Evolutionary conservation across 53 echinoderm and acorn worm genomes (phyloP).

Genomic region (Antedon mediterranea): DNA sequence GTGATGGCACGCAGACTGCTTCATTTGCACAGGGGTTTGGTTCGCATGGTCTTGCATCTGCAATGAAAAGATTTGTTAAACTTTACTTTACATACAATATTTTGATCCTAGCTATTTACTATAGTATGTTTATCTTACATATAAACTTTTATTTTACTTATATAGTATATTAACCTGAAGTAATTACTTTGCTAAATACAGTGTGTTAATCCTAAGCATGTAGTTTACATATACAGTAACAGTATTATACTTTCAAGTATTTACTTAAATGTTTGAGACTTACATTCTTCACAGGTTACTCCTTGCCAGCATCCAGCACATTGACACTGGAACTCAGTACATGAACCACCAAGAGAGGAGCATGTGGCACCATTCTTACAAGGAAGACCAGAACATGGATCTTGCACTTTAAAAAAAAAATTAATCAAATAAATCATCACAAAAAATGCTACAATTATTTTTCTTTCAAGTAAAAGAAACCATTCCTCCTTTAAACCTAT

Average conservation of each 20-base stretch:
- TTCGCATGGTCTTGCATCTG: slow-evolving; percentile 30
- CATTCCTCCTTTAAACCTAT: no score
- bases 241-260: no score
- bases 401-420: slow-evolving; percentile 14
- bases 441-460: neutral
- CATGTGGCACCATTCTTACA: slow-evolving; percentile 49
- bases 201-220: neutral
- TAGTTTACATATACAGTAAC: neutral
- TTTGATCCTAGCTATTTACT: no score
- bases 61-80: no score
- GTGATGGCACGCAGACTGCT: slow-evolving; percentile 22
- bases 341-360: slow-evolving; percentile 17
- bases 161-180: no score
- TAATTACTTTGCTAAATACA: no score
- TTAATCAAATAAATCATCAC: neutral
- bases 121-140: no score
- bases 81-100: no score
- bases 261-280: slow-evolving; percentile 8
- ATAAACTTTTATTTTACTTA: no score
- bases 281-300: slow-evolving; percentile 28
- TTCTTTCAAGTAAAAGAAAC: neutral
- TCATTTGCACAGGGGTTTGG: slow-evolving; percentile 38
- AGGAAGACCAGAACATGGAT: slow-evolving; percentile 33
- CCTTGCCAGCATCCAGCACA: slow-evolving; percentile 46
- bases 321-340: slow-evolving; percentile 38